A percentile compares a stretch with the other conserved stretches of the same genome.
phyloP scores from a whole-genome alignment of 2,888 invertebrate species.

The Saturnia japonica region DNA sequence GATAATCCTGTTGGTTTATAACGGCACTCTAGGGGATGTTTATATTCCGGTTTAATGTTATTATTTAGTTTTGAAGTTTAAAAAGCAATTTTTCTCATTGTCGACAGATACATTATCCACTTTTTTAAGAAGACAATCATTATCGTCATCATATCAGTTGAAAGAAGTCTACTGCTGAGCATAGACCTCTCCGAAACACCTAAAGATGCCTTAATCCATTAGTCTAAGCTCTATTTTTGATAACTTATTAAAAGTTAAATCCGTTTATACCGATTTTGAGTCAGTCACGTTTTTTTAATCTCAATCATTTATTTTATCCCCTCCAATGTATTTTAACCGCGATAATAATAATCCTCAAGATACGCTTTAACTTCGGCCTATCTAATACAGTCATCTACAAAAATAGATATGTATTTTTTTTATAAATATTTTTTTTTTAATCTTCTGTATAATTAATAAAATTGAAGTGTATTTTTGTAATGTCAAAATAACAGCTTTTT shows the following conservation, averaged over 20 bases:
- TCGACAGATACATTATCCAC: background rate
- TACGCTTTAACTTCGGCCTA: conserved; percentile 10
- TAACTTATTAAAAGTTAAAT: conserved; percentile 4
- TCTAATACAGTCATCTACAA: background rate
- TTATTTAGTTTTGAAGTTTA: background rate
- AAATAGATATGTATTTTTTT: background rate
- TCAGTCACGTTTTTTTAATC: conserved; percentile 12
- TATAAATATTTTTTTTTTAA: background rate
- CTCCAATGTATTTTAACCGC: conserved; percentile 12
- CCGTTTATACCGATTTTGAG: background rate
- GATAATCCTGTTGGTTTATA: conserved; percentile 6
- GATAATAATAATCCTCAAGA: conserved; percentile 15
- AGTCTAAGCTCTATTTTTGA: background rate
- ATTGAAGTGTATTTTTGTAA: no score
- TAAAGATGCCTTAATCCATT: background rate
- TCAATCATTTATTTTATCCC: conserved; percentile 3
- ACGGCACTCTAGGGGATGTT: background rate
- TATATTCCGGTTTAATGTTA: conserved; percentile 24
- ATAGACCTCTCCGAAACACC: background rate
- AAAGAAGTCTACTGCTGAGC: background rate
- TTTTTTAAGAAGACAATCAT: background rate
- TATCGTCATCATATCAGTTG: no score
- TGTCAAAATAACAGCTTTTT: no score
- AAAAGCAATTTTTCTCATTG: background rate
- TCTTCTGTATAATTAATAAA: background rate